phyloP scores from a whole-genome alignment of 2,113 vertebrate species.

The Chaetodon trifascialis region DNA sequence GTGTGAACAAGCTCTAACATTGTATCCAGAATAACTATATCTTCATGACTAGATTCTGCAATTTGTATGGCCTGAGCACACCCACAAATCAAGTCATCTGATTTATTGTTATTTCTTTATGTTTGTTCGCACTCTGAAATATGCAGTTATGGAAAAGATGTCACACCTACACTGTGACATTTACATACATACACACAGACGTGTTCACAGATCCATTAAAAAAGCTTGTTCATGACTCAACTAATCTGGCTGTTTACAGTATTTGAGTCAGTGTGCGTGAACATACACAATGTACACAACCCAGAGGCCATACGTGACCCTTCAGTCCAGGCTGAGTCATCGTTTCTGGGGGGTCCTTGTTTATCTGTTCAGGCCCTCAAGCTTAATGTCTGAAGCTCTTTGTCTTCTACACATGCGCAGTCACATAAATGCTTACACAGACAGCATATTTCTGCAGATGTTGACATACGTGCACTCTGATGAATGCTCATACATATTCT shows the following conservation, averaged over 20 bases:
- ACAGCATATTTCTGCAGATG: neutral
- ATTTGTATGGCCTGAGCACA: neutral
- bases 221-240: neutral
- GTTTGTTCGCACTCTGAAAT: neutral
- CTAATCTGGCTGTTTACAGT: slow-evolving; percentile 8
- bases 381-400: slow-evolving; percentile 1
- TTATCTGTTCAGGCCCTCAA: slow-evolving; percentile 26
- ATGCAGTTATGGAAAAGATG: neutral
- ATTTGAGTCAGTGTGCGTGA: neutral
- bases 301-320: slow-evolving; percentile 27
- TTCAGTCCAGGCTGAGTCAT: slow-evolving; percentile 22
- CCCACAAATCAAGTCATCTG: neutral
- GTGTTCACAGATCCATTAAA: neutral
- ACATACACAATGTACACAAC: neutral
- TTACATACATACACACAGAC: neutral
- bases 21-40: neutral
- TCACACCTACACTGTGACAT: neutral
- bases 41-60: neutral
- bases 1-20: neutral
- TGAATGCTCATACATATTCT: neutral
- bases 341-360: slow-evolving; percentile 11
- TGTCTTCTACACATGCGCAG: neutral
- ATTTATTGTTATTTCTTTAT: neutral
- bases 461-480: neutral
- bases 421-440: neutral